Base-by-base conservation (phyloP, 2,113 vertebrate genomes). In the Strix aluco region DNA sequence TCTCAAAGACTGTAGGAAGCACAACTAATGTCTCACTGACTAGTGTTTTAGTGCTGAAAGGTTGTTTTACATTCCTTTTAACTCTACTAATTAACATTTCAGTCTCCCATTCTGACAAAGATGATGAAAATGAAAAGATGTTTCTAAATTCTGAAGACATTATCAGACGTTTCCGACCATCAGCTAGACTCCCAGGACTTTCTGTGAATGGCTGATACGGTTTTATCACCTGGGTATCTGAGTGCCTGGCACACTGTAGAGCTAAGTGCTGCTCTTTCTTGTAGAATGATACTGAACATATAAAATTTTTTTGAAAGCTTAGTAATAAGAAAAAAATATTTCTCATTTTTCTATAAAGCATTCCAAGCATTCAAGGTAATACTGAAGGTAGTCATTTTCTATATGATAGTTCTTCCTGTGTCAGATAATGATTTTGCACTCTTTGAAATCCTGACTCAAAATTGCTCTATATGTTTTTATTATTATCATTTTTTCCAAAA, bases 391-490 rank as follows among this genome's bases (percentile, higher is more conserved):
- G 58, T 94, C 5, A 70, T 96, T 95, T 97, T 86, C 96, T 89
- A 32, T 89, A 29, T 55, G 85, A 67, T 85, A 86, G 75, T 93
- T 94, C 93, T 91, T 32, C 57, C 8, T 25, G 23, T 90, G 79
- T 96, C 94, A 86, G 69, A n/a, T 87, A 95, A 95, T 74, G 94
- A 93, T 95, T 96, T 65, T 95, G 13, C 73, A 88, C 72, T 57
- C 81, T 92, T 92, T 95, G 95, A 97, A 91, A 95, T 70, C 61
- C 77, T 63, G 80, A 94, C 81, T 84, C 32, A 26, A 47, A 30
- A 59, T 95, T 91, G 86, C 65, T 81, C 49, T 77, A 54, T 91
- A 67, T 97, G 85, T 97, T 96, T 91, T 90, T 86, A 84, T 97
- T 92, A 95, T 95, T 90, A 92, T 89, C 42, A 55, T 93, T 91